A percentile compares a stretch with the other conserved stretches of the same genome.
Conservation (phyloP, 2,113 vertebrate species). For the Bombycilla garrulus region DNA sequence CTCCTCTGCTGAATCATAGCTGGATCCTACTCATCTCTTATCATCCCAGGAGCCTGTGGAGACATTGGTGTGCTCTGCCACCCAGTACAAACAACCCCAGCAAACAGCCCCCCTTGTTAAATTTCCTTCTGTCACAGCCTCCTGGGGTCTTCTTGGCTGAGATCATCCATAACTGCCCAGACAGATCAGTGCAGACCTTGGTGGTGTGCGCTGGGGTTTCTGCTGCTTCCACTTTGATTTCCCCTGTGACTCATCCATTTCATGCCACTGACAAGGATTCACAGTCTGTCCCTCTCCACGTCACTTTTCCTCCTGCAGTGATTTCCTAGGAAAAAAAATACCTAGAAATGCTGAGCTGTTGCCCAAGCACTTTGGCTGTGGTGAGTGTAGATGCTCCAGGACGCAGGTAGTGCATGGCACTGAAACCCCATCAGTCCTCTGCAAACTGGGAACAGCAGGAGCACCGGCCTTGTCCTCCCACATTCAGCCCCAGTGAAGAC, state of each 20-base stretch:
- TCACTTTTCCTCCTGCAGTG: not conserved
- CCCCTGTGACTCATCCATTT: not conserved
- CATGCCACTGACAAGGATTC: not conserved
- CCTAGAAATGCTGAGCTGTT: not conserved
- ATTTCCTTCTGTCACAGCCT: not conserved
- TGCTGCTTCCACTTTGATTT: not conserved
- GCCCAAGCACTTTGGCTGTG: not conserved
- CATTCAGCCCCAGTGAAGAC: not conserved
- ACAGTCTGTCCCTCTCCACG: not conserved
- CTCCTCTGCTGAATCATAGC: not conserved
- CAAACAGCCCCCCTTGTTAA: not conserved
- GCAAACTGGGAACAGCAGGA: not conserved
- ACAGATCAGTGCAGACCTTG: not conserved
- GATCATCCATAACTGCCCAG: not conserved
- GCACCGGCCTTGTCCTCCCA: not conserved
- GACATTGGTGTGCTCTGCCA: not conserved
- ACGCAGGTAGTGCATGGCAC: fast-evolving
- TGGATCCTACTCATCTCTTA: not conserved
- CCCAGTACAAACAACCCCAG: not conserved
- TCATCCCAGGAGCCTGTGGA: not conserved
- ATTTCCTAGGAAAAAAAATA: not conserved
- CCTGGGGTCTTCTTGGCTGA: not conserved
- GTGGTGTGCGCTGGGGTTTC: not conserved
- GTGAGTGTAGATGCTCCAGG: not conserved
- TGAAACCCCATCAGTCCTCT: not conserved